Evolutionary conservation across 1,140 invertebrate species (phyloP).

Genomic region (Megalopta genalis): DNA sequence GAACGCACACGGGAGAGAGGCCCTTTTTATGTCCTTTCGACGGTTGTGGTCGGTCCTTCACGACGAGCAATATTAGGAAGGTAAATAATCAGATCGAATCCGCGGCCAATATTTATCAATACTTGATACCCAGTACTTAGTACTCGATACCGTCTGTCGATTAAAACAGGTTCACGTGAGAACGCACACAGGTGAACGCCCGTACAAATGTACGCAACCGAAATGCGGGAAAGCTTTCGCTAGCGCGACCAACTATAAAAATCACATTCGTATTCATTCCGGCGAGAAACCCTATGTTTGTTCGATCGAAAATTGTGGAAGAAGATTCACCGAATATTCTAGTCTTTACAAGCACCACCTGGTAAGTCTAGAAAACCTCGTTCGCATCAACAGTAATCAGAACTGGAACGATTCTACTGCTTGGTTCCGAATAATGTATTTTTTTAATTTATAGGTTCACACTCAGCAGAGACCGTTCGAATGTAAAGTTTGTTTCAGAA

Average conservation of each 20-base stretch:
- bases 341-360: slow-evolving; percentile 88
- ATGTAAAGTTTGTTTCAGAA: slow-evolving; percentile 82
- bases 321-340: slow-evolving; percentile 88
- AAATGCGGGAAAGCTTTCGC: slow-evolving; percentile 84
- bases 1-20: slow-evolving; percentile 86
- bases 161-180: slow-evolving; percentile 77
- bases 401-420: neutral
- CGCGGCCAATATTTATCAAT: neutral
- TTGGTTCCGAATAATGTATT: neutral
- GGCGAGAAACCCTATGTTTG: slow-evolving; percentile 83
- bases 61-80: slow-evolving; percentile 88
- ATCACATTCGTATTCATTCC: slow-evolving; percentile 83
- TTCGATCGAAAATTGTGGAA: slow-evolving; percentile 83
- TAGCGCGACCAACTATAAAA: slow-evolving; percentile 87
- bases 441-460: slow-evolving; percentile 77
- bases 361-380: slow-evolving; percentile 70
- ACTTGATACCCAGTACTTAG: too few relatives aligned
- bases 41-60: slow-evolving; percentile 85
- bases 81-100: slow-evolving; percentile 68
- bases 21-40: slow-evolving; percentile 85
- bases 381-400: neutral
- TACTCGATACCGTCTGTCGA: too few relatives aligned
- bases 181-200: slow-evolving; percentile 84
- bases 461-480: slow-evolving; percentile 83
- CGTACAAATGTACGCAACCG: slow-evolving; percentile 82